Base-by-base conservation (phyloP, 2,797 vertebrate genomes). In the Chrosomus eos region DNA sequence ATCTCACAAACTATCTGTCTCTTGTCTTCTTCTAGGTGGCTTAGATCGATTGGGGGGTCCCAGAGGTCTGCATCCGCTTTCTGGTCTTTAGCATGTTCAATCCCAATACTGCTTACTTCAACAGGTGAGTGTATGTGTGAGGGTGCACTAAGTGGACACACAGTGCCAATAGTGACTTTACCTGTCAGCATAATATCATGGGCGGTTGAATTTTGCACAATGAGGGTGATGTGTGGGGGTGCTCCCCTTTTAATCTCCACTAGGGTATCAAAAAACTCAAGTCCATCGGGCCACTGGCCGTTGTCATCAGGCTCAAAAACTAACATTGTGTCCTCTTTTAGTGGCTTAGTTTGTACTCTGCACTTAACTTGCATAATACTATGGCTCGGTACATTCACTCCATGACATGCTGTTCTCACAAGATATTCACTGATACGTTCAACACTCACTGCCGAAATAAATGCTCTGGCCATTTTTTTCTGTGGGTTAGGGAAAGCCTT, bases 261-360 rank as follows among this genome's bases (percentile, higher is more conserved):
- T 8, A 79, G 7, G 1, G 33, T 68, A 40, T 72, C 76, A 73
- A 18, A 85, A 33, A 85, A 80, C 23, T 71, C 48, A 8, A 80
- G 67, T 38, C 67, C 67, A 1, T 62, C 64, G n/a, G n/a, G n/a
- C n/a, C n/a, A n/a, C n/a, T n/a, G n/a, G n/a, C n/a, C n/a, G n/a
- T n/a, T n/a, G n/a, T n/a, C n/a, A n/a, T n/a, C n/a, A n/a, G n/a
- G n/a, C n/a, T n/a, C n/a, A n/a, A n/a, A n/a, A n/a, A n/a, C n/a
- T n/a, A n/a, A n/a, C n/a, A n/a, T n/a, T n/a, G n/a, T n/a, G n/a
- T n/a, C n/a, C n/a, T n/a, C n/a, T n/a, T n/a, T n/a, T n/a, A n/a
- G n/a, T n/a, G n/a, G n/a, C n/a, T n/a, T n/a, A n/a, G n/a, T n/a
- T n/a, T n/a, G n/a, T n/a, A n/a, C n/a, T n/a, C n/a, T n/a, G n/a